phyloP scores from a whole-genome alignment of 1,140 invertebrate species.

The Trichonephila inaurata region DNA sequence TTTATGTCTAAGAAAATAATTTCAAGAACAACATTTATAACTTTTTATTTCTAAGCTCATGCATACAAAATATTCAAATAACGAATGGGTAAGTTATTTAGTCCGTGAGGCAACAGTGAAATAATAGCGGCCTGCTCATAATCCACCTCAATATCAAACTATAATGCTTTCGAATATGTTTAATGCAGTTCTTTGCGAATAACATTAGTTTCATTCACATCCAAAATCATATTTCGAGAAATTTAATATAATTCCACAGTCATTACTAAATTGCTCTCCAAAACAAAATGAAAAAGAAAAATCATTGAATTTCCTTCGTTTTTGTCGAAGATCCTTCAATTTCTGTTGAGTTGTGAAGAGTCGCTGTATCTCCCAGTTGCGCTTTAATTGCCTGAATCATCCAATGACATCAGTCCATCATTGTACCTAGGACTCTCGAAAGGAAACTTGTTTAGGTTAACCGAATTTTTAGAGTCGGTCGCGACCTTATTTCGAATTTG shows the following conservation, averaged over 20 bases:
- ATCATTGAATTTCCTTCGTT: not conserved
- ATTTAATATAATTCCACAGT: not conserved
- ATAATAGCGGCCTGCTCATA: not conserved
- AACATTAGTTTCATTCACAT: not conserved
- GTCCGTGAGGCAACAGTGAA: not conserved
- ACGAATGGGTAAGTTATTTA: not conserved
- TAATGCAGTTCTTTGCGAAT: not conserved
- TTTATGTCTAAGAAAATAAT: not conserved
- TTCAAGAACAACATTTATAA: not conserved
- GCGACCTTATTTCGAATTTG: too few relatives aligned
- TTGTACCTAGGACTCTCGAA: slow-evolving; percentile 6
- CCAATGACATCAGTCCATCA: not conserved
- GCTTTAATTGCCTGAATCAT: too few relatives aligned
- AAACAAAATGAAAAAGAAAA: not conserved
- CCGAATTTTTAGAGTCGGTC: slow-evolving; percentile 22
- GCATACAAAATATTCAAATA: not conserved
- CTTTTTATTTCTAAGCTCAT: slow-evolving; percentile 26
- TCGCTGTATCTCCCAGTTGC: too few relatives aligned
- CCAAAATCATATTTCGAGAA: not conserved
- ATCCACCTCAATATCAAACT: not conserved
- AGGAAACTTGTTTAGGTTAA: not conserved
- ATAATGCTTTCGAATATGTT: not conserved
- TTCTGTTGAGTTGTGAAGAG: too few relatives aligned
- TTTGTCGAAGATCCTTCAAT: not conserved
- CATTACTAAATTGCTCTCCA: not conserved